These are phyloP conservation scores for Cheilosia urbana DNA, from an alignment of 2,888 invertebrate genomes.

Conservation along the genomic window DNA sequence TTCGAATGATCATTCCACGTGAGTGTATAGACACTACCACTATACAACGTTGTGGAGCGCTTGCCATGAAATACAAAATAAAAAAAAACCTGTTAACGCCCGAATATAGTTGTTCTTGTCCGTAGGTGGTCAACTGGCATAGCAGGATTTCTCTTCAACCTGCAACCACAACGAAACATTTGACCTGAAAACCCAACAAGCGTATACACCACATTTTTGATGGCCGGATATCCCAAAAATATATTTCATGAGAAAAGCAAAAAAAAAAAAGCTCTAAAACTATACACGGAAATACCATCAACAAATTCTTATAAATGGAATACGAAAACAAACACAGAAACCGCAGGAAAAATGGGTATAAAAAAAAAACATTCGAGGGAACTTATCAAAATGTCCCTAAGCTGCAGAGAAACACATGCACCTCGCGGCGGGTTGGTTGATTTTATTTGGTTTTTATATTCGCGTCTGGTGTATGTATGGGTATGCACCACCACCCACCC, in stretches of 20 bases:
- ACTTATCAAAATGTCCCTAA: slow-evolving; percentile 64
- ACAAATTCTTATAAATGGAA: slow-evolving; percentile 70
- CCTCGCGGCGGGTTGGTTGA: slow-evolving; percentile 12
- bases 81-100: slow-evolving; percentile 30
- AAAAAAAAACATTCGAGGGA: slow-evolving; percentile 3
- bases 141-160: slow-evolving; percentile 36
- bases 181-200: slow-evolving; percentile 54
- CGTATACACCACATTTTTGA: slow-evolving; percentile 50
- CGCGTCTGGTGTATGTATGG: background rate
- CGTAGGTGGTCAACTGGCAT: slow-evolving; percentile 30
- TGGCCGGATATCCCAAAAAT: slow-evolving; percentile 53
- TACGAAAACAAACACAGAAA: slow-evolving; percentile 57
- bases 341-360: slow-evolving; percentile 15
- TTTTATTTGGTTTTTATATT: slow-evolving; percentile 2
- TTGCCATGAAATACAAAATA: slow-evolving; percentile 5
- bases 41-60: background rate
- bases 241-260: slow-evolving; percentile 18
- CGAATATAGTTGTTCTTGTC: slow-evolving; percentile 19
- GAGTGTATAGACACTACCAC: too few species aligned
- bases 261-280: slow-evolving; percentile 12
- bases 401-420: slow-evolving; percentile 14
- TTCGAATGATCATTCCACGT: slow-evolving; percentile 14
- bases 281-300: slow-evolving; percentile 56
- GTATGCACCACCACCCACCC: slow-evolving; percentile 15
- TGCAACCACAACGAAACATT: slow-evolving; percentile 51